phyloP scores from a whole-genome alignment of 1,140 invertebrate species.

The Nephila pilipes region DNA sequence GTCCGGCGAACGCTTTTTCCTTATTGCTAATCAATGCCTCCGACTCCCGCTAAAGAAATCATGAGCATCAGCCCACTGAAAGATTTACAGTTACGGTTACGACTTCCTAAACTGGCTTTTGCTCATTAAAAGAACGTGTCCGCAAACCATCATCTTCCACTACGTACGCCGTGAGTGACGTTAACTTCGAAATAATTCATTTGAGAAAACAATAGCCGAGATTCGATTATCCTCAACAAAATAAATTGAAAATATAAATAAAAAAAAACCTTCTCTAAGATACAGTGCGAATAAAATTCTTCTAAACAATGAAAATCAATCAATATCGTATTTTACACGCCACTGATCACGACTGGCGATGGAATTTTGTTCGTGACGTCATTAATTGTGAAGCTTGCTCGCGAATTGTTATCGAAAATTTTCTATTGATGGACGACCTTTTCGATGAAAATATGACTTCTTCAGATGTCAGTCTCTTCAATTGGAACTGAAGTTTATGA shows the following conservation, averaged over 20 bases:
- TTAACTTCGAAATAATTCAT: slow-evolving; percentile 55
- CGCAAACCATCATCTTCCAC: neutral
- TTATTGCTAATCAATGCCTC: slow-evolving; percentile 20
- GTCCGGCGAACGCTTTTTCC: neutral
- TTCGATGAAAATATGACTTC: slow-evolving; percentile 19
- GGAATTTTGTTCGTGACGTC: slow-evolving; percentile 52
- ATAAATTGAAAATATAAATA: slow-evolving; percentile 7
- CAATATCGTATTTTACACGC: slow-evolving; percentile 68
- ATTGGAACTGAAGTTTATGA: neutral
- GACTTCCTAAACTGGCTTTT: slow-evolving; percentile 37
- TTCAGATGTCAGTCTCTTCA: slow-evolving; percentile 5
- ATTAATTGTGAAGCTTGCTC: slow-evolving; percentile 51
- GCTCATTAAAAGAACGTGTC: slow-evolving; percentile 43
- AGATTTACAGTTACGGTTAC: slow-evolving; percentile 53
- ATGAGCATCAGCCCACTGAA: neutral
- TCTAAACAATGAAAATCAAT: slow-evolving; percentile 70
- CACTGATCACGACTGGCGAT: slow-evolving; percentile 39
- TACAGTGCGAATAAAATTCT: slow-evolving; percentile 40
- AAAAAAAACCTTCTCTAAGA: neutral
- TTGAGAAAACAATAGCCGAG: slow-evolving; percentile 45
- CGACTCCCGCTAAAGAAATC: neutral
- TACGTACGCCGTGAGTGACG: slow-evolving; percentile 23
- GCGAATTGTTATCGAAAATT: slow-evolving; percentile 22
- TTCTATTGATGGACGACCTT: slow-evolving; percentile 39
- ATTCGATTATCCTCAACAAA: slow-evolving; percentile 41